Conservation (phyloP, 2,797 vertebrate species). For the Acanthurus lineatus region DNA sequence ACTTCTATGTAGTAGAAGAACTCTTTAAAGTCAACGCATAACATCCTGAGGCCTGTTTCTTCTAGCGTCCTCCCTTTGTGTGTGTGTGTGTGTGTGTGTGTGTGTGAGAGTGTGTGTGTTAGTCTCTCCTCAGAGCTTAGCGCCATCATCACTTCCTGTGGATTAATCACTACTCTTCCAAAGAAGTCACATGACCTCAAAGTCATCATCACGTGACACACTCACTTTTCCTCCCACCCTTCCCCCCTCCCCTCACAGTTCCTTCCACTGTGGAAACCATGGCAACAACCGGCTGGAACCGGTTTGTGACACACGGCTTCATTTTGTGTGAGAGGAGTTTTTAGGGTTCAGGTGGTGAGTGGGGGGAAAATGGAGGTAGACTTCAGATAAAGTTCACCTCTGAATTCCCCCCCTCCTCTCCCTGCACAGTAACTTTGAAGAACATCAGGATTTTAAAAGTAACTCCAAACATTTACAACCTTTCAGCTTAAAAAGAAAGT, state of each 20-base stretch:
- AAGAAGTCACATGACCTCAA: slow-evolving; percentile 88
- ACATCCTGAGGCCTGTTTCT: slow-evolving; percentile 58
- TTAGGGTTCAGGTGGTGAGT: slow-evolving; percentile 87
- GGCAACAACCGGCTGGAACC: slow-evolving; percentile 91
- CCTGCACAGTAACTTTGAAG: neutral
- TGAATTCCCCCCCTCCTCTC: neutral
- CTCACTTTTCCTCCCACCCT: slow-evolving; percentile 82
- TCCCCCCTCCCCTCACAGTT: slow-evolving; percentile 73
- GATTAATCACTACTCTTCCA: slow-evolving; percentile 89
- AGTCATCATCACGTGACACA: slow-evolving; percentile 87
- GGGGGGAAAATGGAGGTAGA: slow-evolving; percentile 88
- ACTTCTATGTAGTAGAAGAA: slow-evolving; percentile 50
- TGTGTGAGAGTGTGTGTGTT: slow-evolving; percentile 42
- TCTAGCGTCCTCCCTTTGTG: slow-evolving; percentile 42
- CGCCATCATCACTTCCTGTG: slow-evolving; percentile 89
- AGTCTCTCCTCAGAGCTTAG: slow-evolving; percentile 78
- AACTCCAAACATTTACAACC: slow-evolving; percentile 26
- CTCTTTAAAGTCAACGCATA: slow-evolving; percentile 50
- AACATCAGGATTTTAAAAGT: slow-evolving; percentile 32
- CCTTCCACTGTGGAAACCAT: slow-evolving; percentile 89
- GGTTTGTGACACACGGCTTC: slow-evolving; percentile 90
- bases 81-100: slow-evolving; percentile 52
- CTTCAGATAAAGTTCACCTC: slow-evolving; percentile 58
- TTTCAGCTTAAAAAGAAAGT: slow-evolving; percentile 17
- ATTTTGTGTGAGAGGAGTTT: slow-evolving; percentile 89